A percentile compares a stretch with the other conserved stretches of the same genome.
phyloP scores from a whole-genome alignment of 2,113 vertebrate genomes.

The Harpagus bidentatus region DNA sequence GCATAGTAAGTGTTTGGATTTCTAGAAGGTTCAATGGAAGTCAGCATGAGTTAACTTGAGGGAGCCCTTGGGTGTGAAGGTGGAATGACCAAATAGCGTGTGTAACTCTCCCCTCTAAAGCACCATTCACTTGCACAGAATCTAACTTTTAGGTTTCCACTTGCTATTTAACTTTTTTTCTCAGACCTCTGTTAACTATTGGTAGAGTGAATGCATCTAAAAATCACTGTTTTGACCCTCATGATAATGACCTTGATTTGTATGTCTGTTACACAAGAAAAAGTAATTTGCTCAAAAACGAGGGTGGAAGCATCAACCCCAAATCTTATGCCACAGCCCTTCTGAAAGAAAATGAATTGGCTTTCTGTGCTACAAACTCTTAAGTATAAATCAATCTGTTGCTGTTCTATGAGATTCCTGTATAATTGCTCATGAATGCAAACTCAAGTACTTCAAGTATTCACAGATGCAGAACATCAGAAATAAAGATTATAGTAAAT shows the following conservation, averaged over 20 bases:
- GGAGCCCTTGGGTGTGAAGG: neutral
- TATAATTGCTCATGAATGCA: conserved; percentile 56
- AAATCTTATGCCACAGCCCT: neutral
- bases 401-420: neutral
- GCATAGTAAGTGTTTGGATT: neutral
- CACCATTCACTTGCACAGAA: neutral
- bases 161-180: neutral
- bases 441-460: conserved; percentile 54
- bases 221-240: neutral
- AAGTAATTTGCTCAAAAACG: neutral
- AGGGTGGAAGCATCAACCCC: neutral
- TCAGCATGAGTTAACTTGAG: neutral
- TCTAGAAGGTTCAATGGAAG: neutral
- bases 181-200: neutral
- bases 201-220: neutral
- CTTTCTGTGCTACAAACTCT: neutral
- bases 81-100: accelerated
- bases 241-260: neutral
- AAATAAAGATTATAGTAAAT: conserved; percentile 73
- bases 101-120: neutral
- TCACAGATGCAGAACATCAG: conserved; percentile 60
- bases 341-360: neutral
- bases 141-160: neutral
- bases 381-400: conserved; percentile 35
- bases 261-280: neutral